Base-by-base conservation (phyloP, 1,140 invertebrate genomes). In the Meloidogyne floridensis region DNA sequence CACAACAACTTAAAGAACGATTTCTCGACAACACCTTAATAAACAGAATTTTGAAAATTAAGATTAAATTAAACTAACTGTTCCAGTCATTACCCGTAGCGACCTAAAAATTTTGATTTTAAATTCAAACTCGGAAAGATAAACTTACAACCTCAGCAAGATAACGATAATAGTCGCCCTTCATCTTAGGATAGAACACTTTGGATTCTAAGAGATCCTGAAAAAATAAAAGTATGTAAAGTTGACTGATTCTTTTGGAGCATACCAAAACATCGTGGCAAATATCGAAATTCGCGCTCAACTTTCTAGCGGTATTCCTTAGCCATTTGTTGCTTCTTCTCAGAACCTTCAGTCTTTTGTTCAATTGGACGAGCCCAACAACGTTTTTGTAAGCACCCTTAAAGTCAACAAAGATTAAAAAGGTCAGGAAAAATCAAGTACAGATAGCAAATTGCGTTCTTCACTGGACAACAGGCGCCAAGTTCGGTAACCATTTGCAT, bases 151-250 rank as follows among this genome's bases (percentile, higher is more conserved):
- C 96, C 93, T 99, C 97, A 90, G 97, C 96, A 90, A 98, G 93
- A 93, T 98, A 98, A 93, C 97, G 90, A 93, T 97, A 97, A 93
- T 98, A 98, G 93, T 98, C 97, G 91, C 97, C 97, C 93, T 98
- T 97, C 96, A 98, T 98, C 93, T 98, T 98, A 92, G 97, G 93
- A 93, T 98, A 98, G 92, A 98, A 98, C 91, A 98, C 96, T 94
- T 97, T 83, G 11, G 83, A 85, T 32, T 83, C 95, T 91, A 98
- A 93, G 91, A 98, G 93, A 91, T 93, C 93, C 95, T 96, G 92
- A 8, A 84, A 82, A 75, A 51, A 81, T 7, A 82, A n/a, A 32
- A 32, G 43, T n/a, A 47, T 32, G 4, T 11, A 69, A 32, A 32
- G 47, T 10, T n/a, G 15, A 7, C 4, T 3, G 10, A 32, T 69